Evolutionary conservation across 2,888 invertebrate genomes (phyloP), one percentile per base, ranked within the genome.

Genomic region (Azorinus chamasolen): DNA sequence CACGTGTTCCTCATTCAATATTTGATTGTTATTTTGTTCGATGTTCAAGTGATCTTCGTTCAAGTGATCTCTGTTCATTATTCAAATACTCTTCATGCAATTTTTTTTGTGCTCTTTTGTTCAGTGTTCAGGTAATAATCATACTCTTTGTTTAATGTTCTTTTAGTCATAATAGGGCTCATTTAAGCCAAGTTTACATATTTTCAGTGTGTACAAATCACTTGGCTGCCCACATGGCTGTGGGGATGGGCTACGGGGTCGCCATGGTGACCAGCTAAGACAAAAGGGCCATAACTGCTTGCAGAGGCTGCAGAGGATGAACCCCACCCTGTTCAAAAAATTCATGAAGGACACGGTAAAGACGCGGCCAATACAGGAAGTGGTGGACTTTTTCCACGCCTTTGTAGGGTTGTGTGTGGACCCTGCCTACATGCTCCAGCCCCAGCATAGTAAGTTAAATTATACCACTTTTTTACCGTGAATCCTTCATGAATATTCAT

Each of bases 221-320:
- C 94, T 99, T 32, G 99, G 99, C 0, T 99, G 99, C 92, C 96
- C 97, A 0, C 97, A 99, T 93, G 98, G 98, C 1, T 99, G 99
- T 92, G 97, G 97, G 57, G 95, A 97, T 76, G 91, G 91, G n/a
- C 83, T 89, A 43, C 80, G 90, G 1, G 91, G 92, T 54, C 76
- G 85, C n/a, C 87, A 87, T 75, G 91, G 91, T 18, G 91, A 92
- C 74, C 84, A 89, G 51, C 87, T 99, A 10, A 95, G 99, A 10
- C 83, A 87, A 64, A 98, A 98, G 91, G 97, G 96, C 61, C 96
- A 96, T 88, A 95, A 95, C 88, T 95, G 96, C 50, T 94, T 99
- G 0, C 95, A 95, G 0, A 95, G 96, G 50, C 94, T 98, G 77
- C 95, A 97, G 77, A 95, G 96, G 5, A 95, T 95, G 18, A 95